Percentiles rank a stretch among this genome's conserved stretches.
Evolutionary conservation across 2,797 vertebrate species (phyloP).

Genomic region (Gorsachius magnificus): DNA sequence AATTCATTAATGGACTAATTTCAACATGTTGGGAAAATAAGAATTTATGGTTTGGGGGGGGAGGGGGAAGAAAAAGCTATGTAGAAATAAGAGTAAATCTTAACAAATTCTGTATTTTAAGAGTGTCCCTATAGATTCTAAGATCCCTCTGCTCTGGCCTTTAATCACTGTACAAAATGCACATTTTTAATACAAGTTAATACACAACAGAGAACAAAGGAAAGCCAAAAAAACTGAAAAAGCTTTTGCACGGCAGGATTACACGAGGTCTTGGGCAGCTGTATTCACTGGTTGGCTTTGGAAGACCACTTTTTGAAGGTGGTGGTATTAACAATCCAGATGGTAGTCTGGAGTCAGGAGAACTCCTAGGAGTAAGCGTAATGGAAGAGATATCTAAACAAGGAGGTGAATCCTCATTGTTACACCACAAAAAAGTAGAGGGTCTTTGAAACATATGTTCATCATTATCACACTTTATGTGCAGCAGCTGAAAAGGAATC

Average conservation of each 20-base stretch:
- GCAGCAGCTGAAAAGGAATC: constrained; percentile 86
- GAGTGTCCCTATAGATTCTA: background rate
- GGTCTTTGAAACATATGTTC: constrained; percentile 87
- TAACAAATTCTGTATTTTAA: background rate
- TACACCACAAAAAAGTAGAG: constrained; percentile 90
- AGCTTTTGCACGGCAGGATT: constrained; percentile 74
- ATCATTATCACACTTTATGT: constrained; percentile 85
- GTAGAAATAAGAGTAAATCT: background rate
- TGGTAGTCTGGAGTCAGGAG: constrained; percentile 87
- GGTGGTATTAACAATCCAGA: constrained; percentile 88
- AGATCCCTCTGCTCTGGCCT: background rate
- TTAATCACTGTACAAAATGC: constrained; percentile 65
- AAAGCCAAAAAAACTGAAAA: background rate
- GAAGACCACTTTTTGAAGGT: constrained; percentile 83
- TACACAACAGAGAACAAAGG: background rate
- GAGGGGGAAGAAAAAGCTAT: background rate
- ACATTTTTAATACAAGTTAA: constrained; percentile 37
- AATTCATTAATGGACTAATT: background rate
- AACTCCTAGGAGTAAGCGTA: constrained; percentile 90
- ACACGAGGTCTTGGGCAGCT: constrained; percentile 88
- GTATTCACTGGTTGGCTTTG: constrained; percentile 81
- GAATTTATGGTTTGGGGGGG: background rate
- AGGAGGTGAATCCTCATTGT: constrained; percentile 85
- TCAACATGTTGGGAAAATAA: background rate
- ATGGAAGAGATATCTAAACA: constrained; percentile 92